Evolutionary conservation across 1,140 invertebrate genomes (phyloP), one percentile per base, ranked within the genome.

Genomic region (Drosophila miranda): DNA sequence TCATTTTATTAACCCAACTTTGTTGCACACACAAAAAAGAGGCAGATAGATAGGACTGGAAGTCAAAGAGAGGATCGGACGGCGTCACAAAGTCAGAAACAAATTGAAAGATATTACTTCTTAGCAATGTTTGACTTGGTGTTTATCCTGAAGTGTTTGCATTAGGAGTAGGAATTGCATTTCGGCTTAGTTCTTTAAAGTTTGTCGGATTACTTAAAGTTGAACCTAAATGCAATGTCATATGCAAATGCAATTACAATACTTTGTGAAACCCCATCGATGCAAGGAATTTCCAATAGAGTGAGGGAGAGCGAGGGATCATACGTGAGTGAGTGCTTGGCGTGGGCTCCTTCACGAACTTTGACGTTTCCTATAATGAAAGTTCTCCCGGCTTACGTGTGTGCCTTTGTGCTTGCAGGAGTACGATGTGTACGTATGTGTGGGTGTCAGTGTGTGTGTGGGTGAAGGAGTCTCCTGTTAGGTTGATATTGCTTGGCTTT

Each of bases 291-390:
- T 46, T 48, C 26, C 14, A 21, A 16, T 53, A 49, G 26, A 52
- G n/a, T 2, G 9, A 53, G 50, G 0, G 44, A 41, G 5, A 42
- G 34, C 13, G 14, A 42, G 3, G 30, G 11, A 30, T 23, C 44
- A 6, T 44, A 42, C 41, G 61, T 61, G 43, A 21, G 64, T 75
- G 51, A 53, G 41, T 45, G 42, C 46, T 70, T 23, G 26, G 38
- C 42, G 64, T 53, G 46, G 34, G 11, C 45, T 58, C 23, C 70
- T 60, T 67, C 53, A 63, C 54, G 68, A 77, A 66, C 74, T 86
- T 86, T 71, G 81, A 80, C 81, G 78, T 80, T 84, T 80, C 48
- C 50, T 66, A 81, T 84, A 84, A 84, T 84, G 81, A 86, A 81
- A 81, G 78, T 84, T 80, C 69, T 58, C 67, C 45, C 42, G 9